Evolutionary conservation across 2,797 vertebrate species (phyloP), one percentile per base, ranked within the genome.

Genomic region (Synanceia verrucosa): DNA sequence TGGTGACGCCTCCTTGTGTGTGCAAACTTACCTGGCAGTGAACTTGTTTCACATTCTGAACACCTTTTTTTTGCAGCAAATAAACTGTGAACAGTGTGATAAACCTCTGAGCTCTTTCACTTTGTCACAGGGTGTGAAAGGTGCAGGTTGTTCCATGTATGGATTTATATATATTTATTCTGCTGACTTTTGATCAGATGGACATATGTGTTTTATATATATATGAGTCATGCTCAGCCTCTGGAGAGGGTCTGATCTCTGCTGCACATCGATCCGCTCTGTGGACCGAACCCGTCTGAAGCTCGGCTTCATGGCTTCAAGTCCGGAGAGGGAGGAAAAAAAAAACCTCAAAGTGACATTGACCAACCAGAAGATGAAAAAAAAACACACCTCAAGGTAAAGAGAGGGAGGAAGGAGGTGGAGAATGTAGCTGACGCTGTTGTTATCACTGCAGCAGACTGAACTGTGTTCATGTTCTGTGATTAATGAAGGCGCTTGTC

Each of bases 401-500:
- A 59, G 33, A 72, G 62, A 73, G 58, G 66, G 41, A 43, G 41
- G 41, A 55, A 48, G 50, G 65, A 31, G 23, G 55, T 59, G 72
- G 39, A 62, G 57, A 60, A 56, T 55, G 57, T n/a, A 33, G 55
- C 63, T 46, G 70, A 67, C 24, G 43, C 43, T 6, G 37, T 72
- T 78, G 87, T 86, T 89, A 88, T 82, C 83, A 78, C 2, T 14
- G 76, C 3, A 65, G 52, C 85, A 89, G 88, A 52, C 69, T 16
- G 79, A 84, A 64, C 39, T 52, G 82, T 70, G 70, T 61, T 69
- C 68, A 43, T 70, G 59, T 70, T 63, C 52, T 65, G 82, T 90
- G 89, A 91, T 91, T 88, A 83, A 90, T 91, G 88, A 69, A 82
- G 79, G 52, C 56, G 68, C 70, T 85, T 78, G 78, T 89, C 81